phyloP scores from a whole-genome alignment of 2,113 vertebrate species.

The Microcebus murinus region DNA sequence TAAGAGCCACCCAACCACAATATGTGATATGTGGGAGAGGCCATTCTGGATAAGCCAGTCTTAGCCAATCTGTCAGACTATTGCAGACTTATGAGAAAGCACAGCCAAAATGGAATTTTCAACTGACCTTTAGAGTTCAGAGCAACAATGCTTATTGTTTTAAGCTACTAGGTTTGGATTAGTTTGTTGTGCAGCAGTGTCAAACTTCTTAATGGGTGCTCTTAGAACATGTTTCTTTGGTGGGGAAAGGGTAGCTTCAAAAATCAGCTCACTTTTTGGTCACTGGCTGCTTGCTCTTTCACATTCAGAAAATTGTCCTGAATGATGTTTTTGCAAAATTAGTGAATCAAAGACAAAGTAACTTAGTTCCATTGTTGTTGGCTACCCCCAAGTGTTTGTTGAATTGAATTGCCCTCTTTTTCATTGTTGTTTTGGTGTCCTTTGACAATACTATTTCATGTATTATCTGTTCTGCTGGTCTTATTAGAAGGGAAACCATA shows the following conservation, averaged over 20 bases:
- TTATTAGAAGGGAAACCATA: background rate
- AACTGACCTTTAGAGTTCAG: background rate
- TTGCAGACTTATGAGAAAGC: background rate
- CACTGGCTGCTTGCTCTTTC: background rate
- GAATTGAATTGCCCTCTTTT: background rate
- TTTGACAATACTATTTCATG: background rate
- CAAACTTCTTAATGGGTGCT: background rate
- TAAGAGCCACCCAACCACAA: background rate
- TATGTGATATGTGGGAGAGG: background rate
- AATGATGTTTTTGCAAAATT: conserved; percentile 40
- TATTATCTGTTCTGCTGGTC: background rate
- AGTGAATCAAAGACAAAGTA: conserved; percentile 14
- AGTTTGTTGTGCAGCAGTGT: conserved; percentile 8
- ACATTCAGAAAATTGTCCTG: conserved; percentile 19
- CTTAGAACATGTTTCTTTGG: background rate
- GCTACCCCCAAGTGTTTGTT: background rate
- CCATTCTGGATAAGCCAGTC: background rate
- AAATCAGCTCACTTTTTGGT: background rate
- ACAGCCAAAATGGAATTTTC: background rate
- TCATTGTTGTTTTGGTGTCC: background rate
- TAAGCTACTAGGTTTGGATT: conserved; percentile 25
- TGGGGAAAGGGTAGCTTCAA: background rate
- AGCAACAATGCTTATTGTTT: conserved; percentile 12
- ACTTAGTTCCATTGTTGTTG: background rate
- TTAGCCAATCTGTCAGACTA: background rate